These are phyloP conservation scores for Crocallis elinguaria DNA, from an alignment of 2,888 invertebrate species.

Conservation along the genomic window DNA sequence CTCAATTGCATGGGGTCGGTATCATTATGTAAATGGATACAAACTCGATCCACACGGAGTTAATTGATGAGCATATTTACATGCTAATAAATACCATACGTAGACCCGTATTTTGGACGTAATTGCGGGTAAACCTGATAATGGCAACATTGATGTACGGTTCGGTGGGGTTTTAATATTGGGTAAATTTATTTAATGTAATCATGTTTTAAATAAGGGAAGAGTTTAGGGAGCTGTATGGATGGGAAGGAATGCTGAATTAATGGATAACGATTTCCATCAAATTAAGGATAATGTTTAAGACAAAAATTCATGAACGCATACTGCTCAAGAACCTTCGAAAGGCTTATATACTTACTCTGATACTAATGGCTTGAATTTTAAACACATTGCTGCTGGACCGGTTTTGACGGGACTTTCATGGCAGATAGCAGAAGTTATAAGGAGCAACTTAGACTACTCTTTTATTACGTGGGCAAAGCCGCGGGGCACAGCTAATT, in stretches of 20 bases:
- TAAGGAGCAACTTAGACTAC: too few relatives aligned
- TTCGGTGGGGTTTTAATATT: constrained; percentile 8
- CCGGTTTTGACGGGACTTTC: too few relatives aligned
- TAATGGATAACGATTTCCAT: not conserved
- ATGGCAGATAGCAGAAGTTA: too few relatives aligned
- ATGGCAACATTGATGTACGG: constrained; percentile 21
- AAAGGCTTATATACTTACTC: too few relatives aligned
- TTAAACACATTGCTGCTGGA: too few relatives aligned
- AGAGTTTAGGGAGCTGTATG: not conserved
- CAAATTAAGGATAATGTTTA: too few relatives aligned
- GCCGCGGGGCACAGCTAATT: too few relatives aligned
- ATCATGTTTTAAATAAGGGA: not conserved
- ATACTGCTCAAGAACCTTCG: too few relatives aligned
- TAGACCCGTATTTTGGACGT: constrained; percentile 46
- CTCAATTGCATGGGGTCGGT: constrained; percentile 14
- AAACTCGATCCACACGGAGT: constrained; percentile 44
- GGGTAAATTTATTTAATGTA: too few relatives aligned
- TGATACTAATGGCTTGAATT: too few relatives aligned
- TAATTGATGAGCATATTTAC: constrained; percentile 76
- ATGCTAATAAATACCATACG: constrained; percentile 67
- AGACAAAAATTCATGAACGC: too few relatives aligned
- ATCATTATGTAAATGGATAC: constrained; percentile 27
- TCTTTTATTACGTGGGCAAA: too few relatives aligned
- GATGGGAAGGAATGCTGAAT: not conserved
- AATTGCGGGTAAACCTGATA: constrained; percentile 54